Conservation (phyloP, 2,888 invertebrate species). For the Rhagonycha fulva region DNA sequence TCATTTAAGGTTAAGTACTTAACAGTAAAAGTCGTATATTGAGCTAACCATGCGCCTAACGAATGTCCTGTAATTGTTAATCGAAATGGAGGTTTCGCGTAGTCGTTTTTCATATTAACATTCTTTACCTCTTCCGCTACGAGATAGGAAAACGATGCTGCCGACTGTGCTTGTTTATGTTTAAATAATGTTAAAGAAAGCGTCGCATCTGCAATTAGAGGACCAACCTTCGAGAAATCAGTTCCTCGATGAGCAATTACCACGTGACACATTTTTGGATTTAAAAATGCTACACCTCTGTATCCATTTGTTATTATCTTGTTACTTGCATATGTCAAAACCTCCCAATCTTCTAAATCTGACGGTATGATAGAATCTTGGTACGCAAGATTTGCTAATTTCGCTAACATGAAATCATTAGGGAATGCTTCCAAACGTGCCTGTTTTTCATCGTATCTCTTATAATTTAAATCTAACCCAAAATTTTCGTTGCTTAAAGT, state of each 20-base stretch:
- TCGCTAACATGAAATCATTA: constrained; percentile 11
- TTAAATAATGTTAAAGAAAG: constrained; percentile 1
- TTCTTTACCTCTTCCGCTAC: constrained; percentile 3
- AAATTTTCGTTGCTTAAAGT: constrained; percentile 4
- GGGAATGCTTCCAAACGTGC: constrained; percentile 10
- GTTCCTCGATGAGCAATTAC: constrained; percentile 26
- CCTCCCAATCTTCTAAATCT: constrained; percentile 6
- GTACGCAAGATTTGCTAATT: constrained; percentile 12
- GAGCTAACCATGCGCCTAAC: constrained; percentile 25
- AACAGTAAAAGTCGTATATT: constrained; percentile 16
- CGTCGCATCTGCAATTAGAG: constrained; percentile 7
- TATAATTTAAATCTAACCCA: neutral
- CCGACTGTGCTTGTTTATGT: constrained; percentile 18
- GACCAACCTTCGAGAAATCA: constrained; percentile 1
- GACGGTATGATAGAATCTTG: neutral
- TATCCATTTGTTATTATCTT: constrained; percentile 12
- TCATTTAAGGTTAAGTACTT: constrained; percentile 15
- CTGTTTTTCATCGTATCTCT: neutral
- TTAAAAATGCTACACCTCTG: constrained; percentile 20
- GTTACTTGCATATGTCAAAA: constrained; percentile 21
- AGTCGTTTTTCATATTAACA: neutral
- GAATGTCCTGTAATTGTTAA: constrained; percentile 27
- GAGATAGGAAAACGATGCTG: constrained; percentile 16
- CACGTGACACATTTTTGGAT: constrained; percentile 14
- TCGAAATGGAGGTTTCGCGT: neutral